These are phyloP conservation scores for Craterocephalus amniculus DNA, from an alignment of 2,797 vertebrate genomes.

Conservation along the genomic window DNA sequence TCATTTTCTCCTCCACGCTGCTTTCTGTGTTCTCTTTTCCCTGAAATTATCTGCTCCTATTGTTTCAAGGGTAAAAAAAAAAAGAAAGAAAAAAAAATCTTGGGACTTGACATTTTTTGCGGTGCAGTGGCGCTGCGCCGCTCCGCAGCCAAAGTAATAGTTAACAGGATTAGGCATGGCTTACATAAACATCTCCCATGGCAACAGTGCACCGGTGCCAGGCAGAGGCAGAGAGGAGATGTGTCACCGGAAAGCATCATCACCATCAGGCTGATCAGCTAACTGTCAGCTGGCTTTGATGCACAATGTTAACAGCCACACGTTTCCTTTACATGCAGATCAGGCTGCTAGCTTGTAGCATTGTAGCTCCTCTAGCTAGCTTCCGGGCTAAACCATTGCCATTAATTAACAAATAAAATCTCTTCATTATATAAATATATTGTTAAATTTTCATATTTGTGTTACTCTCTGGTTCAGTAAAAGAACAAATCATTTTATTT, in stretches of 20 bases:
- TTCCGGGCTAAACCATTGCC: not conserved
- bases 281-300: slow-evolving; percentile 41
- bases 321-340: slow-evolving; percentile 8
- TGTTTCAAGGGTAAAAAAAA: slow-evolving; percentile 18
- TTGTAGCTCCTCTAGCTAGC: not conserved
- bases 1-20: not conserved
- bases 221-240: slow-evolving; percentile 43
- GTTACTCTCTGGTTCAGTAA: not conserved
- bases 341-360: not conserved
- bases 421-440: not conserved
- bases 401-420: not conserved
- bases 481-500: not conserved
- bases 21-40: not conserved
- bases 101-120: slow-evolving; percentile 26
- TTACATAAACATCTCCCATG: slow-evolving; percentile 83
- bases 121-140: slow-evolving; percentile 45
- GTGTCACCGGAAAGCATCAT: slow-evolving; percentile 43
- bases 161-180: slow-evolving; percentile 81
- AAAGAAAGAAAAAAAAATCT: not conserved
- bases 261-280: slow-evolving; percentile 48
- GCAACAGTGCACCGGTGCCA: slow-evolving; percentile 68
- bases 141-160: slow-evolving; percentile 69
- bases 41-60: not conserved
- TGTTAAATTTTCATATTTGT: no score
- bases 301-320: slow-evolving; percentile 1